Evolutionary conservation across 2,797 vertebrate genomes (phyloP).

Genomic region (Emydoidea blandingii): DNA sequence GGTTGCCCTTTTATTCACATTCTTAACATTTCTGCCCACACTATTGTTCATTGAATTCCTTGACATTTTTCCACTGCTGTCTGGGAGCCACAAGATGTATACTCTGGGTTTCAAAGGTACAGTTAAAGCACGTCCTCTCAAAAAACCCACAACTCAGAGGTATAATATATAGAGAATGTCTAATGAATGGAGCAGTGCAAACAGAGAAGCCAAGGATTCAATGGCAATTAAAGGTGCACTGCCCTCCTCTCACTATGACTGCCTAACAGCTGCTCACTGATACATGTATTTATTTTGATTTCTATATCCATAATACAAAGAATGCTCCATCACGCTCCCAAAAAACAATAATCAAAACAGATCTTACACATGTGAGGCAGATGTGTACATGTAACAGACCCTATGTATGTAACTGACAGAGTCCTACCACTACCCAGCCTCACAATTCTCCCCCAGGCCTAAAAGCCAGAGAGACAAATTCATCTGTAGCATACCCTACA

Average conservation of each 20-base stretch:
- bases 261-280: background rate
- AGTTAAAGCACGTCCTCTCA: background rate
- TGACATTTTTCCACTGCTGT: conserved; percentile 24
- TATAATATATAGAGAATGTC: background rate
- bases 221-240: conserved; percentile 4
- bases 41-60: conserved; percentile 36
- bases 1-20: conserved; percentile 57
- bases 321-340: background rate
- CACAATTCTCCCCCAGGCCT: background rate
- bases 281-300: conserved; percentile 23
- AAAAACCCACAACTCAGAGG: background rate
- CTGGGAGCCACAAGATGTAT: background rate
- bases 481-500: background rate
- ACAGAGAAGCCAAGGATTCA: background rate
- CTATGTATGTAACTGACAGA: background rate
- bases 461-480: background rate
- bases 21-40: conserved; percentile 59
- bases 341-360: background rate
- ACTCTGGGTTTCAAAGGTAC: conserved; percentile 12
- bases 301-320: background rate
- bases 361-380: background rate
- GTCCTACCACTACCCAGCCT: background rate
- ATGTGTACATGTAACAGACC: background rate
- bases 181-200: background rate
- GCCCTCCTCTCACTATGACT: background rate